Evolutionary conservation across 2,888 invertebrate species (phyloP).

Genomic region (Ephialtes manifestator): DNA sequence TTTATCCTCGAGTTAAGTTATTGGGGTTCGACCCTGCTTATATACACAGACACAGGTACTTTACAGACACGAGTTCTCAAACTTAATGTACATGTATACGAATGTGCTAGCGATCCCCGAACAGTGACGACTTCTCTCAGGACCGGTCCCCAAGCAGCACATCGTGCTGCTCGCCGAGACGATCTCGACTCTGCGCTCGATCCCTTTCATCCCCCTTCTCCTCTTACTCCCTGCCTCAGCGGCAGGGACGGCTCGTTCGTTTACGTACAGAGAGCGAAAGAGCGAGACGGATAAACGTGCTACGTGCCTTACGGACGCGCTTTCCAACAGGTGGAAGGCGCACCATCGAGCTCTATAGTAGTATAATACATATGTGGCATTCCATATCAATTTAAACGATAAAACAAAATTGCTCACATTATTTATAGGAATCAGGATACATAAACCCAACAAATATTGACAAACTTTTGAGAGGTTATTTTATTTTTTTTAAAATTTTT

Average conservation of each 20-base stretch:
- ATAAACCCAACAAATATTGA: too few relatives aligned
- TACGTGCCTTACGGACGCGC: slow-evolving; percentile 54
- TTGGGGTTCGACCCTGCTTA: neutral
- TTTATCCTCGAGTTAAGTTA: slow-evolving; percentile 1
- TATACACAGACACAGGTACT: neutral
- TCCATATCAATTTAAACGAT: neutral
- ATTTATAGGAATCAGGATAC: too few relatives aligned
- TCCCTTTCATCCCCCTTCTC: slow-evolving; percentile 57
- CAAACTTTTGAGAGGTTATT: too few relatives aligned
- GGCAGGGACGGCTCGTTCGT: slow-evolving; percentile 39
- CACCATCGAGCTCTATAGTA: slow-evolving; percentile 4
- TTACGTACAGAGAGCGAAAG: slow-evolving; percentile 67
- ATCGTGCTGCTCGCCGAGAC: slow-evolving; percentile 21
- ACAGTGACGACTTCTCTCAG: slow-evolving; percentile 55
- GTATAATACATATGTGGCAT: neutral
- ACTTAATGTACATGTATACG: neutral
- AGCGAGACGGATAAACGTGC: slow-evolving; percentile 65
- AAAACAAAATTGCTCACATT: too few relatives aligned
- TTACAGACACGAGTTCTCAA: neutral
- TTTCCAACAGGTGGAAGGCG: slow-evolving; percentile 69
- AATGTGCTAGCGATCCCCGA: slow-evolving; percentile 17
- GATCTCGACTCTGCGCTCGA: slow-evolving; percentile 16
- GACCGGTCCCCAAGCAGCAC: slow-evolving; percentile 52
- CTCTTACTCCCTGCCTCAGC: slow-evolving; percentile 7
- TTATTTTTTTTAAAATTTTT: too few relatives aligned